A percentile compares a stretch with the other conserved stretches of the same genome.
Conservation (phyloP, 2,888 invertebrate species). For the Pachymerium ferrugineum region DNA sequence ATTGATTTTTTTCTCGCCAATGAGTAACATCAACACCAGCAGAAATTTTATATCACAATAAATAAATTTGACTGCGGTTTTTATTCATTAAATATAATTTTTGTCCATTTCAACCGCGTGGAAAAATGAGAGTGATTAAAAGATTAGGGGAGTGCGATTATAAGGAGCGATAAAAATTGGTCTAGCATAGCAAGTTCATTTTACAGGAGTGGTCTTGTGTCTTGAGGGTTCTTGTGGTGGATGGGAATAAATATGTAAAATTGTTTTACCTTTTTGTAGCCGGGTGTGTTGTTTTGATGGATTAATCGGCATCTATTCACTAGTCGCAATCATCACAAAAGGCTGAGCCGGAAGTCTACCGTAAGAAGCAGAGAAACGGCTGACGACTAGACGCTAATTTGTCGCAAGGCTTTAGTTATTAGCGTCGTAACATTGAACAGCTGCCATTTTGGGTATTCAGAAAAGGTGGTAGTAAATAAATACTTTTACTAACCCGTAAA, state of each 20-base stretch:
- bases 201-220: no score
- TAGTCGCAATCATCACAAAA: background rate
- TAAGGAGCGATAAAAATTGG: no score
- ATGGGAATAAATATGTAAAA: background rate
- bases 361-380: background rate
- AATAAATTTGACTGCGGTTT: no score
- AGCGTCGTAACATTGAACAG: no score
- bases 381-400: background rate
- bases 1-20: background rate
- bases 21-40: background rate
- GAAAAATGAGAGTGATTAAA: no score
- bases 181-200: no score
- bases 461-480: no score
- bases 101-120: no score
- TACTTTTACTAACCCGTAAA: background rate
- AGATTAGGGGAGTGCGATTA: no score
- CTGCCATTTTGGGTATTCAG: no score
- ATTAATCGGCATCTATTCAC: background rate
- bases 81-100: no score
- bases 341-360: background rate
- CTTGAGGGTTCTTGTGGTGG: no score
- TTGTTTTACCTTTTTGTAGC: background rate
- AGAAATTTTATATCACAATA: background rate
- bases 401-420: background rate
- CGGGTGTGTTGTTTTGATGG: background rate